phyloP scores from a whole-genome alignment of 2,888 invertebrate species.

The Carterocephalus palaemon region DNA sequence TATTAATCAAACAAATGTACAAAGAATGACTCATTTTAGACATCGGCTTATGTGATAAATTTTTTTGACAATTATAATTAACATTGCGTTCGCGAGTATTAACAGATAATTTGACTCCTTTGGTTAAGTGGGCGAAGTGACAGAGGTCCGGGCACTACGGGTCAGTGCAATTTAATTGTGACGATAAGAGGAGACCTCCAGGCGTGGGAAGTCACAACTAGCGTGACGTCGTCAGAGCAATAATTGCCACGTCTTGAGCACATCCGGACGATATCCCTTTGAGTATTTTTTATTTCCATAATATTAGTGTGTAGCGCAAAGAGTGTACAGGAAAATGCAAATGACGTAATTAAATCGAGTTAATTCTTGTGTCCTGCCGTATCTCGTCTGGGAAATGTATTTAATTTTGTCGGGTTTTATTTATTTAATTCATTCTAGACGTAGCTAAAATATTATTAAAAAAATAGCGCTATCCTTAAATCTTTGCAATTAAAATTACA shows the following conservation, averaged over 20 bases:
- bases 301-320: conserved; percentile 11
- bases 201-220: conserved; percentile 53
- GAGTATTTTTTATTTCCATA: conserved; percentile 21
- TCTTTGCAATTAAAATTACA: too few species aligned
- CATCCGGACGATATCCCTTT: conserved; percentile 31
- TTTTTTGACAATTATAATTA: too few species aligned
- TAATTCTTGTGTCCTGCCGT: conserved; percentile 20
- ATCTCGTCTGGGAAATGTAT: conserved; percentile 14
- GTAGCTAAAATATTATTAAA: too few species aligned
- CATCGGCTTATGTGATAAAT: too few species aligned
- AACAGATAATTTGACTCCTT: conserved; percentile 11
- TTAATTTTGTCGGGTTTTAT: too few species aligned
- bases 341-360: conserved; percentile 17
- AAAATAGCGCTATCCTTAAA: too few species aligned
- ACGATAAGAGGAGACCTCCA: conserved; percentile 49
- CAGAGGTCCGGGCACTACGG: conserved; percentile 45
- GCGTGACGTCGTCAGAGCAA: conserved; percentile 50
- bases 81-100: too few species aligned
- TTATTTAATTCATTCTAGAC: too few species aligned
- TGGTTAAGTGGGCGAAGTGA: conserved; percentile 8
- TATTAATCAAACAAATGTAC: too few species aligned
- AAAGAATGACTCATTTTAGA: too few species aligned
- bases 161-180: conserved; percentile 64
- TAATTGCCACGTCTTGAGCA: conserved; percentile 50
- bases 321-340: conserved; percentile 18